Base-by-base conservation (phyloP, 2,888 invertebrate genomes). In the Smittia aterrima region DNA sequence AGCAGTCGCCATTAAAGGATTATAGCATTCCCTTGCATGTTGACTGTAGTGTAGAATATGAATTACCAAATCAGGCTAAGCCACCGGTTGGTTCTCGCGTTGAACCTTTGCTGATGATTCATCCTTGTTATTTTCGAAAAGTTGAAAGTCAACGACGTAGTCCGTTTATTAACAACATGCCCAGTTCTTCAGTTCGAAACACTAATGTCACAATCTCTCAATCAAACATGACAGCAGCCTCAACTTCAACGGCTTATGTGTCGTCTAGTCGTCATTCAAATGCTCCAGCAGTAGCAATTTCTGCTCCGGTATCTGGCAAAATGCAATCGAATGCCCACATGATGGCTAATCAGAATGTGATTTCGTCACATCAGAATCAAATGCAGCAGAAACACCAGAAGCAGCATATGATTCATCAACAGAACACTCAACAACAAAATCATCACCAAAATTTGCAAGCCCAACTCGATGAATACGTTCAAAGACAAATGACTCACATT, bases 41-140 rank as follows among this genome's bases (percentile, higher is more conserved):
- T 83, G 93, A 93, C 84, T 93, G 93, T 86, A 92, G 92, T 86
- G 93, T 93, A 80, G 93, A 93, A 85, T 93, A 93, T 87, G 93
- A 93, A 86, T 86, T 93, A 83, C 93, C 93, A 80, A 93, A 92
- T 83, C 91, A 92, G 85, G 92, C 92, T 78, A 92, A 92, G 85
- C 93, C 93, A 79, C 92, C 93, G 79, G 91, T 90, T 81, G 92
- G 92, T 77, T 90, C 89, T 82, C 86, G 91, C 81, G 89, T 90
- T 81, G 93, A 93, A 83, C 93, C 93, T 74, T 86, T 93, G 81
- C 87, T 93, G 79, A 93, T 93, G 92, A 93, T 93, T 82, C 93
- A 93, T 85, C 93, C 93, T 70, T 92, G 92, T 80, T 93, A 93
- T 84, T 93, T 93, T 85, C 87, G 93, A 78, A 90, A 92, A 83